Conservation (phyloP, 2,888 invertebrate species). For the Drosophila subsilvestris region DNA sequence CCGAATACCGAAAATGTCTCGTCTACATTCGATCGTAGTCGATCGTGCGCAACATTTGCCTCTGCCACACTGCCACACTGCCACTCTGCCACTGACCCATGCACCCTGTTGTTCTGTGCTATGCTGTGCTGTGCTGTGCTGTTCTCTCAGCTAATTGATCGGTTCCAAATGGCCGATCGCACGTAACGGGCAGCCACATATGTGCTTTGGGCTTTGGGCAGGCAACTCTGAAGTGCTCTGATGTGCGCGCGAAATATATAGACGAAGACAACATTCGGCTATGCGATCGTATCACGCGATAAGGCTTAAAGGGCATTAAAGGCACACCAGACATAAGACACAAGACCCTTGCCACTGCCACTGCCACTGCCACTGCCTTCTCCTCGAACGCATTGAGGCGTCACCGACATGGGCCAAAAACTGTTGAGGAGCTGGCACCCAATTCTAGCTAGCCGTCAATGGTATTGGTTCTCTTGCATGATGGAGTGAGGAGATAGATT, state of each 20-base stretch:
- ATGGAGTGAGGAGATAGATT: background rate
- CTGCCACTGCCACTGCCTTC: slow-evolving; percentile 3
- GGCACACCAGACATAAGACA: background rate
- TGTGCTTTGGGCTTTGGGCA: slow-evolving; percentile 24
- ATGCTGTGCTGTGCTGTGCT: background rate
- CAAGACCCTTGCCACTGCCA: slow-evolving; percentile 1
- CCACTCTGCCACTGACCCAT: background rate
- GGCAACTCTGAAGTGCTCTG: slow-evolving; percentile 7
- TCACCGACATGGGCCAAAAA: background rate
- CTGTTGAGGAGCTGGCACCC: background rate
- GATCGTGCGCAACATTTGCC: slow-evolving; percentile 28
- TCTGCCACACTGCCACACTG: slow-evolving; percentile 8
- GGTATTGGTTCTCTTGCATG: slow-evolving; percentile 14
- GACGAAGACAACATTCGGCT: slow-evolving; percentile 76
- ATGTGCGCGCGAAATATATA: slow-evolving; percentile 60
- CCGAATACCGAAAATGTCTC: slow-evolving; percentile 50
- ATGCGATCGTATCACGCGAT: slow-evolving; percentile 83
- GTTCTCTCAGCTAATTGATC: slow-evolving; percentile 83
- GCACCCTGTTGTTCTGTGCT: slow-evolving; percentile 6
- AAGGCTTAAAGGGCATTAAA: slow-evolving; percentile 63
- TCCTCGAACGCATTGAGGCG: slow-evolving; percentile 4
- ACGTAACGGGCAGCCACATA: slow-evolving; percentile 74
- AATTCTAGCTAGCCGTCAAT: slow-evolving; percentile 43
- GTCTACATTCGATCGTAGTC: slow-evolving; percentile 2
- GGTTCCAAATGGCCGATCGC: slow-evolving; percentile 84